These are phyloP conservation scores for Hypothenemus hampei DNA, from an alignment of 1,140 invertebrate species.

Conservation along the genomic window DNA sequence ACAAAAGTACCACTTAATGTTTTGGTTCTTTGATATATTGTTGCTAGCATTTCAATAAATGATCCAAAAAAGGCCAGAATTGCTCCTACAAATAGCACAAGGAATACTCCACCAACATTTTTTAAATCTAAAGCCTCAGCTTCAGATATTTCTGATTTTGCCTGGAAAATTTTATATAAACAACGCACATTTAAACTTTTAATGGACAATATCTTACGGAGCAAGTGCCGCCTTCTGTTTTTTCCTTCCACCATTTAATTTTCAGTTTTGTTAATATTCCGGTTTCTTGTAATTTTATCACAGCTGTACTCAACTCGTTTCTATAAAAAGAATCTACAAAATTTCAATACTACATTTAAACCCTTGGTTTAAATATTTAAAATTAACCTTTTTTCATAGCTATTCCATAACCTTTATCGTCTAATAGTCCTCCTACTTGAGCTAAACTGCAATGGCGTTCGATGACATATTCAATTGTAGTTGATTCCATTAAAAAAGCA, in stretches of 20 bases:
- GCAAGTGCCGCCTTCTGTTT: slow-evolving; percentile 68
- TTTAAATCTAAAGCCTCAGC: slow-evolving; percentile 50
- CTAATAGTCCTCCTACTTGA: slow-evolving; percentile 62
- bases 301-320: slow-evolving; percentile 65
- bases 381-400: slow-evolving; percentile 69
- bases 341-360: background rate
- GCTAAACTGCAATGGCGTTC: slow-evolving; percentile 66
- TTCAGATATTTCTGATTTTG: slow-evolving; percentile 32
- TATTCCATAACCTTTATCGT: slow-evolving; percentile 81
- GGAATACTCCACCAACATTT: slow-evolving; percentile 70
- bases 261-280: slow-evolving; percentile 71
- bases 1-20: slow-evolving; percentile 59
- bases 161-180: slow-evolving; percentile 25
- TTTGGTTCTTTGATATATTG: slow-evolving; percentile 27
- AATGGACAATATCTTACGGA: slow-evolving; percentile 47
- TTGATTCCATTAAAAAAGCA: slow-evolving; percentile 73
- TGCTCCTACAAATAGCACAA: slow-evolving; percentile 57
- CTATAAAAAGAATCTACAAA: slow-evolving; percentile 68
- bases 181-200: background rate
- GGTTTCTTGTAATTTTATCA: slow-evolving; percentile 76
- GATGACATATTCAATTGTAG: slow-evolving; percentile 63
- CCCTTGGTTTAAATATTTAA: background rate
- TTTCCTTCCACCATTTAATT: slow-evolving; percentile 84
- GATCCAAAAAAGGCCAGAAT: slow-evolving; percentile 46
- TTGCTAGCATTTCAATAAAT: slow-evolving; percentile 41